Percentiles rank a stretch among this genome's conserved stretches.
phyloP scores from a whole-genome alignment of 2,113 vertebrate species.

The Campylorhamphus procurvoides region DNA sequence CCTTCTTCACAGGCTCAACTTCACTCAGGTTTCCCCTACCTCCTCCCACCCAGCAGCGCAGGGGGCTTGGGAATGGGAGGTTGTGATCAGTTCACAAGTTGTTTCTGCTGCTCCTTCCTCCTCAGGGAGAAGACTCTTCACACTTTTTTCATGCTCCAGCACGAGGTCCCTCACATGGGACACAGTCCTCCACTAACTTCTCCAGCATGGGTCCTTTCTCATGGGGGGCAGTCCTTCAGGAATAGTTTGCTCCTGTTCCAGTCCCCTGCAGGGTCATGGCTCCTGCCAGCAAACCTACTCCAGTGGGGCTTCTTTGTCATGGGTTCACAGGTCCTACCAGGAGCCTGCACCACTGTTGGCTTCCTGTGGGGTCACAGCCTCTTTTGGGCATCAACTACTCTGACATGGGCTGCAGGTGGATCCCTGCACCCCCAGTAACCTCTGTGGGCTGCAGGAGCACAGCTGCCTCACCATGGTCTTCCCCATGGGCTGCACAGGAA shows the following conservation, averaged over 20 bases:
- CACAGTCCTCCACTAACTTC: neutral
- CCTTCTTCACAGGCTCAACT: neutral
- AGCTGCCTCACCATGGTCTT: neutral
- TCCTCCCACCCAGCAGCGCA: neutral
- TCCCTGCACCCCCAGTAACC: neutral
- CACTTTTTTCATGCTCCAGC: neutral
- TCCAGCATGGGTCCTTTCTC: neutral
- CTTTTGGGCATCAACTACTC: neutral
- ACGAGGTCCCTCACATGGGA: neutral
- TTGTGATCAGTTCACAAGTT: neutral
- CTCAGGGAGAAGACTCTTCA: neutral
- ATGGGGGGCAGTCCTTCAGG: neutral
- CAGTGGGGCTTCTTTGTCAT: neutral
- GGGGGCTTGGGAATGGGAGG: neutral
- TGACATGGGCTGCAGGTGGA: neutral
- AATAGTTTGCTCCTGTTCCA: neutral
- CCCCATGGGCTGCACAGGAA: neutral
- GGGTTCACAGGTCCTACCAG: neutral
- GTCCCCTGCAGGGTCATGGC: neutral
- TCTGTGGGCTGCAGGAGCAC: neutral
- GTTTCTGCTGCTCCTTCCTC: neutral
- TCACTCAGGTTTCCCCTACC: rapidly evolving
- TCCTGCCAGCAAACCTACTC: neutral
- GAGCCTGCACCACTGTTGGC: neutral
- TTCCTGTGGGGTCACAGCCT: neutral